Evolutionary conservation across 1,140 invertebrate species (phyloP), one percentile per base, ranked within the genome.

Genomic region (Halesus radiatus): DNA sequence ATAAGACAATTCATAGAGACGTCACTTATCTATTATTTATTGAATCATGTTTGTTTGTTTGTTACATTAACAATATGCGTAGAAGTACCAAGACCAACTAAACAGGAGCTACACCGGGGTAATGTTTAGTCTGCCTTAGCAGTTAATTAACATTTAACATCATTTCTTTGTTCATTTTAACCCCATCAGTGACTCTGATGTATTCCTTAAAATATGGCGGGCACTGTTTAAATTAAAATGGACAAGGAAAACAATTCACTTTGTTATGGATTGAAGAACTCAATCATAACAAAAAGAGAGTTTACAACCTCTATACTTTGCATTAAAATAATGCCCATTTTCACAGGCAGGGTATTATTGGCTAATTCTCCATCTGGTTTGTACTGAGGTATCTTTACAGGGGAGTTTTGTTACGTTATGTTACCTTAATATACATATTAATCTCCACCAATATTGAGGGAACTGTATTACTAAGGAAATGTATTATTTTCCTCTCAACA

Each of bases 291-390:
- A 75, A 60, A 77, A 88, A 84, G 87, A 89, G 87, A 86, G 88
- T 87, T 92, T 93, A 93, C 92, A 94, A 93, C 93, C 91, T 94
- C 94, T 95, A 94, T 94, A 95, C 94, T 95, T 95, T 94, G 94
- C 94, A 95, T 94, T 93, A 94, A 94, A 95, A 92, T 94, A 94
- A 94, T 94, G 93, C 92, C 91, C 91, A 93, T 94, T 93, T 93
- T 93, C 92, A 92, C 91, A 90, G 88, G 88, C 89, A 89, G 88
- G 88, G 88, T 87, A 37, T 72, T 45, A 72, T 72, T 22, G 68
- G 32, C 18, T 26, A 50, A 72, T 56, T 74, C 70, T 75, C 56
- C 68, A 13, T 73, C 50, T 70, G 45, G 68, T 23, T 26, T 66
- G 16, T 7, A 45, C 37, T 13, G 37, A 45, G 3, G 37, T 1